These are phyloP conservation scores for Pristionchus exspectatus DNA, from an alignment of 2,888 invertebrate species.

Conservation along the genomic window DNA sequence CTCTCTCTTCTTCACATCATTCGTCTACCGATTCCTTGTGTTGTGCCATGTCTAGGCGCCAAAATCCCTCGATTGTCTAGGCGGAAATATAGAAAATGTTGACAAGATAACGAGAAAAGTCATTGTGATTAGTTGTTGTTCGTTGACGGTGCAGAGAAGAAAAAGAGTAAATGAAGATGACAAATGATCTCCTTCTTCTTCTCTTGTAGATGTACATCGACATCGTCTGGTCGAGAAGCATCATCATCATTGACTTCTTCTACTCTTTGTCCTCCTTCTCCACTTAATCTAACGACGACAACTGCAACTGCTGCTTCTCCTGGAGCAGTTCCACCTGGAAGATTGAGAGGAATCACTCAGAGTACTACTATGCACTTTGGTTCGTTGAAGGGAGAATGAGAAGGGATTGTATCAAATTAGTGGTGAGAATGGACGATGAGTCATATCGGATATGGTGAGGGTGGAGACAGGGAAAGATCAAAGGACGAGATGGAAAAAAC, in stretches of 20 bases:
- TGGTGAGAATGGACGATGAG: not conserved
- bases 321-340: constrained; percentile 24
- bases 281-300: constrained; percentile 50
- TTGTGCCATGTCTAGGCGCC: not conserved
- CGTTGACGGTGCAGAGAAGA: not conserved
- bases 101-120: not conserved
- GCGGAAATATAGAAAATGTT: not conserved
- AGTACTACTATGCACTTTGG: constrained; percentile 69
- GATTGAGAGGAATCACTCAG: constrained; percentile 59
- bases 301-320: constrained; percentile 48
- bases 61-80: not conserved
- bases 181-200: not conserved
- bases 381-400: constrained; percentile 55
- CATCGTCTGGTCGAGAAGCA: constrained; percentile 5
- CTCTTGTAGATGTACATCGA: not conserved
- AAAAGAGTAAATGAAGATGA: not conserved
- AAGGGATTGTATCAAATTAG: not conserved
- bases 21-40: not conserved
- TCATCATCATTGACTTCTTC: not conserved
- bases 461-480: not conserved
- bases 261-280: constrained; percentile 57
- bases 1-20: constrained; percentile 3
- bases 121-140: not conserved
- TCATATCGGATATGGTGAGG: not conserved
- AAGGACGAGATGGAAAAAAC: not conserved